Evolutionary conservation across 2,113 vertebrate genomes (phyloP), one percentile per base, ranked within the genome.

Genomic region (Otocyon megalotis): DNA sequence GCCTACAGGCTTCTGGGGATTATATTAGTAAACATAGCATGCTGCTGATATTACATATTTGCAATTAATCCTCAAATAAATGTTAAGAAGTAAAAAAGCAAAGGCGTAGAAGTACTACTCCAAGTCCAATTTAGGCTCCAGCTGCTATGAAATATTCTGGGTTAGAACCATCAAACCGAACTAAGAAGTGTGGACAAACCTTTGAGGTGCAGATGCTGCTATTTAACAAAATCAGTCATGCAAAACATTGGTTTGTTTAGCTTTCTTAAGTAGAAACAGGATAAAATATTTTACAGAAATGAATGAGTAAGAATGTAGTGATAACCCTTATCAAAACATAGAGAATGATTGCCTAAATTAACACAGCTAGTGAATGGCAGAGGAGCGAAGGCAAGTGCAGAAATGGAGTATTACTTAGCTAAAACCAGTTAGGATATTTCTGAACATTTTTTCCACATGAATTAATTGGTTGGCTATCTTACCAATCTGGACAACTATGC

Each of bases 221-320:
- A 32, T 65, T 88, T 74, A 82, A 63, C 37, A 76, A 67, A 85
- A 71, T n/a, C 67, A 93, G 30, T 6, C 58, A 58, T 79, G 67
- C 10, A 24, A 74, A 88, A 35, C 62, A 58, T 13, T 37, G 56
- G 56, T 50, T 94, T 90, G 82, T 87, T 93, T 88, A 53, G 32
- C 65, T 71, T 96, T 77, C 60, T 91, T 76, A 82, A 82, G n/a
- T 30, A 32, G 56, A 88, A 95, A 90, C 48, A 62, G 32, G 65
- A 43, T 67, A 79, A 82, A 89, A 60, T 37, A 37, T 79, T 94
- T 72, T 94, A 62, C 62, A 95, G 56, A 93, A 91, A 76, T 76
- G 58, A 94, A 50, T 89, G 81, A 97, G 74, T 89, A 85, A 77
- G 43, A 94, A 88, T 88, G 53, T 72, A 76, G 48, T 80, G 65